phyloP scores from a whole-genome alignment of 2,113 vertebrate species.

The Peromyscus maniculatus region DNA sequence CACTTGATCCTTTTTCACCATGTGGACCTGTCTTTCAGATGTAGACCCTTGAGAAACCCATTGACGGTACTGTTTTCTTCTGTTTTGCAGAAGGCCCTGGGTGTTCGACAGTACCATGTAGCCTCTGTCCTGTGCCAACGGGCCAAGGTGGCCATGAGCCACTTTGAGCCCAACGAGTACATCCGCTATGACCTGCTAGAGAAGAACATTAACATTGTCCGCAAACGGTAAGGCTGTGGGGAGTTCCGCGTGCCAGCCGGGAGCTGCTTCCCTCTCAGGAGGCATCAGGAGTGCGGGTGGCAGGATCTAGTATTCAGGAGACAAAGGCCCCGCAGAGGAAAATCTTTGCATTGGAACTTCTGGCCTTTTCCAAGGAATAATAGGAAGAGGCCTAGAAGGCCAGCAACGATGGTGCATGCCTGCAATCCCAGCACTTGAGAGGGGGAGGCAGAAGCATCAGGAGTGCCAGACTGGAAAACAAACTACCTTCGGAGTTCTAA shows the following conservation, averaged over 20 bases:
- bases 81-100: constrained; percentile 91
- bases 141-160: constrained; percentile 97
- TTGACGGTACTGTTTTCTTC: background rate
- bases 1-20: background rate
- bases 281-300: accelerated
- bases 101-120: constrained; percentile 93
- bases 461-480: background rate
- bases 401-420: background rate
- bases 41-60: background rate
- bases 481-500: background rate
- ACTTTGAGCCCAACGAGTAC: constrained; percentile 93
- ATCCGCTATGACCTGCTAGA: constrained; percentile 93
- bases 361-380: background rate
- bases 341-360: background rate
- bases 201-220: constrained; percentile 94
- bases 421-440: background rate
- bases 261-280: background rate
- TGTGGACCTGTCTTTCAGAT: background rate
- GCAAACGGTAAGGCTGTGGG: constrained; percentile 91
- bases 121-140: constrained; percentile 92
- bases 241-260: background rate
- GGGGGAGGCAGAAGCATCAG: background rate
- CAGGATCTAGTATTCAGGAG: background rate
- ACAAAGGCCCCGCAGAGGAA: background rate
- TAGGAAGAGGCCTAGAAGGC: background rate